Conservation (phyloP, 2,797 vertebrate species). For the Botia kubotai region DNA sequence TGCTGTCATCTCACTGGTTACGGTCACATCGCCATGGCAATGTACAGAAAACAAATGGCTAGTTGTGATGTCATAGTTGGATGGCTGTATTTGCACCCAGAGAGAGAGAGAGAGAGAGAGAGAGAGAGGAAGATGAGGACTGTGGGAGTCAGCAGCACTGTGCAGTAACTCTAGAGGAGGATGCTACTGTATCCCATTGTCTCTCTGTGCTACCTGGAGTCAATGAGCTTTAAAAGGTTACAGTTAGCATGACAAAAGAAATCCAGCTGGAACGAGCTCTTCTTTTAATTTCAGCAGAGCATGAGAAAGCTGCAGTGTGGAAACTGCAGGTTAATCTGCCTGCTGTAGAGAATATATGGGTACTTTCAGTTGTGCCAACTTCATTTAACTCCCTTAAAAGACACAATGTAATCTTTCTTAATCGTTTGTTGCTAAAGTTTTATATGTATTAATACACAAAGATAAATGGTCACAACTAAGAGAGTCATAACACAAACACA, state of each 20-base stretch:
- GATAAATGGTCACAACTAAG: too few relatives aligned
- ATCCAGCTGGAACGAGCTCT: background rate
- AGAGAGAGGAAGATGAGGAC: conserved; percentile 63
- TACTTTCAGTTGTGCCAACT: too few relatives aligned
- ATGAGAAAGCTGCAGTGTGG: background rate
- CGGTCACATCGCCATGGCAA: conserved; percentile 52
- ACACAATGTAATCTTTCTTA: background rate
- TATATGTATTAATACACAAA: too few relatives aligned
- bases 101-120: conserved; percentile 1
- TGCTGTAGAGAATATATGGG: background rate
- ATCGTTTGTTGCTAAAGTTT: too few relatives aligned
- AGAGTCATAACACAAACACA: background rate
- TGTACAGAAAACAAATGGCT: conserved; percentile 62
- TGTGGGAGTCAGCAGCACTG: conserved; percentile 44
- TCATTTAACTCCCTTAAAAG: background rate
- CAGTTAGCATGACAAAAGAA: conserved; percentile 47
- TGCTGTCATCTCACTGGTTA: conserved; percentile 57
- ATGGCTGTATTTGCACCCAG: conserved; percentile 27
- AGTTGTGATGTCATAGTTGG: conserved; percentile 59
- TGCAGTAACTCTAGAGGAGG: conserved; percentile 38
- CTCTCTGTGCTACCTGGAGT: conserved; percentile 10
- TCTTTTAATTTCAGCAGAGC: conserved; percentile 11
- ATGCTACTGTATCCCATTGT: conserved; percentile 42
- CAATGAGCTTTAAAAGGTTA: conserved; percentile 40
- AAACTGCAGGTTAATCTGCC: background rate